Evolutionary conservation across 2,113 vertebrate species (phyloP).

Genomic region (Phrynosoma blainvillii): DNA sequence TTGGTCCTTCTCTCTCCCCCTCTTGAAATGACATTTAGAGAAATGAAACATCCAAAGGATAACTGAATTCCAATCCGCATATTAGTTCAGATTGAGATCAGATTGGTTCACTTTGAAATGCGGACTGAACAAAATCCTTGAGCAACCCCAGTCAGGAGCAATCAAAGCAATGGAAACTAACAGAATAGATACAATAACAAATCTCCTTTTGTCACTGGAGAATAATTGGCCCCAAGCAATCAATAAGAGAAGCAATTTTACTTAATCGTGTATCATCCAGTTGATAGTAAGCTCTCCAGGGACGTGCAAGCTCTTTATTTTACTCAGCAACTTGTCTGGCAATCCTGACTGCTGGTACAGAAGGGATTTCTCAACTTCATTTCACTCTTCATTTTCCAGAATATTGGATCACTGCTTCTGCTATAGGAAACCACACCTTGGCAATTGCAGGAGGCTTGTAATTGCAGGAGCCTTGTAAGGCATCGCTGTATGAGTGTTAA

Average conservation of each 20-base stretch:
- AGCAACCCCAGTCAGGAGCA: neutral
- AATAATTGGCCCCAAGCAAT: conserved; percentile 11
- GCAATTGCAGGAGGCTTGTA: rapidly evolving
- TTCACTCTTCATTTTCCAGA: conserved; percentile 54
- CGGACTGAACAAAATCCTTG: neutral
- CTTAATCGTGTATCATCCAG: neutral
- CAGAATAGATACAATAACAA: conserved; percentile 38
- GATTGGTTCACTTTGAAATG: neutral
- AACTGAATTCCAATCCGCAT: neutral
- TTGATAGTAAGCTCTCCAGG: conserved; percentile 3
- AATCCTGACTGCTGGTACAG: conserved; percentile 3
- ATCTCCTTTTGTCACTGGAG: conserved; percentile 33
- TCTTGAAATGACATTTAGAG: neutral
- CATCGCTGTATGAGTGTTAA: neutral
- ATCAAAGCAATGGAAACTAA: conserved; percentile 31
- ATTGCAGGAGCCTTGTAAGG: neutral
- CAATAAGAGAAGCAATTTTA: conserved; percentile 30
- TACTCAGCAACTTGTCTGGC: rapidly evolving
- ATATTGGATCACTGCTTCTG: conserved; percentile 27
- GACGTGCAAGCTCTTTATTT: conserved; percentile 6
- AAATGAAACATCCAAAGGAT: neutral
- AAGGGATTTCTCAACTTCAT: conserved; percentile 23
- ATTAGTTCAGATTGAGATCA: neutral
- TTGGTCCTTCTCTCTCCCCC: no score
- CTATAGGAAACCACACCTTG: neutral